Percentiles rank a stretch among this genome's conserved stretches.
These are phyloP conservation scores for Enteromius argenteus DNA, from an alignment of 2,797 vertebrate species.

Conservation along the genomic window DNA sequence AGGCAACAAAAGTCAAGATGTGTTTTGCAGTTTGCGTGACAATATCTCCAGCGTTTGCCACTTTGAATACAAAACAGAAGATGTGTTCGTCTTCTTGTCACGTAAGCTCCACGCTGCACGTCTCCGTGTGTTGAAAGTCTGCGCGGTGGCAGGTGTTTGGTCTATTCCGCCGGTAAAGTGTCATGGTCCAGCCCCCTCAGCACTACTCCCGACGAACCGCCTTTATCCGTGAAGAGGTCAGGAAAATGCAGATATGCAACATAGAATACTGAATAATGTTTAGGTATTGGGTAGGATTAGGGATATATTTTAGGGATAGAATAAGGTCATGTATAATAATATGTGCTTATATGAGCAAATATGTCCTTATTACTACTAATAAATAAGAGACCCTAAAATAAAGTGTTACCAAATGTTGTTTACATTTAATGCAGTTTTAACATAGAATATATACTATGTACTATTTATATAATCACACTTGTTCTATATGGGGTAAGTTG, in stretches of 20 bases:
- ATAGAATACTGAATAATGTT: neutral
- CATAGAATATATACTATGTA: neutral
- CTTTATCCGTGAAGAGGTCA: conserved; percentile 3
- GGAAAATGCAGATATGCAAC: neutral
- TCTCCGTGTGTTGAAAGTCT: conserved; percentile 11
- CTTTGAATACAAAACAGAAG: conserved; percentile 22
- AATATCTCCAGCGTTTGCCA: conserved; percentile 26
- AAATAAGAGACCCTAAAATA: too few species aligned
- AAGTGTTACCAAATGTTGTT: neutral
- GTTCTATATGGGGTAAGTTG: neutral
- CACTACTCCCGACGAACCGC: neutral
- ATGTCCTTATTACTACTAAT: too few species aligned
- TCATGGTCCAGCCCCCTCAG: conserved; percentile 45
- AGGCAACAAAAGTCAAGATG: conserved; percentile 22
- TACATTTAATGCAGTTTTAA: neutral
- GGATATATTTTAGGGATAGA: too few species aligned
- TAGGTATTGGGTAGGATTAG: too few species aligned
- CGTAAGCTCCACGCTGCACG: conserved; percentile 37
- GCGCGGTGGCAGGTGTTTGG: conserved; percentile 57
- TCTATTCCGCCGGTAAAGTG: conserved; percentile 29
- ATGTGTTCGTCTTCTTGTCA: conserved; percentile 32
- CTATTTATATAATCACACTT: neutral
- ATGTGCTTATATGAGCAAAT: too few species aligned
- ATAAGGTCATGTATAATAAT: too few species aligned
- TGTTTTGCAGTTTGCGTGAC: conserved; percentile 42